Evolutionary conservation across 92 coral and sea anemone species (phyloP).

Genomic region (Phymanthus crucifer): DNA sequence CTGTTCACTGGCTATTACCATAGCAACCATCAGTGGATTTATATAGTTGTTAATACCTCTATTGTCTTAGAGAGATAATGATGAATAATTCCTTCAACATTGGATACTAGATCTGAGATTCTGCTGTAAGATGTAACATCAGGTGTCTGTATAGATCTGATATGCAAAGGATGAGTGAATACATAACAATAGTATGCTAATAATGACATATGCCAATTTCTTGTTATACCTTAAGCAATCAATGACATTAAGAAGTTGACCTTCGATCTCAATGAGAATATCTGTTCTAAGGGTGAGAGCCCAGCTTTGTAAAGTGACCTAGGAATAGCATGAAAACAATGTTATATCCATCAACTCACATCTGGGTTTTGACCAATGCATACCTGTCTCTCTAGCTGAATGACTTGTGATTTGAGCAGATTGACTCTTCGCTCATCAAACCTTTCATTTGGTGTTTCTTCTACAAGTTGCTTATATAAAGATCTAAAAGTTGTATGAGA

Average conservation of each 20-base stretch:
- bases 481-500: slow-evolving; percentile 35
- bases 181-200: too few species aligned
- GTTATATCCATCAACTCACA: not conserved
- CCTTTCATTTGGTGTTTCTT: slow-evolving; percentile 62
- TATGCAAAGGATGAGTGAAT: too few species aligned
- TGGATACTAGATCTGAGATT: slow-evolving; percentile 35
- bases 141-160: slow-evolving; percentile 18
- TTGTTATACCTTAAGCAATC: slow-evolving; percentile 50
- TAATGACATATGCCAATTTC: not conserved
- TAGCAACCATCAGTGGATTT: not conserved
- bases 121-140: slow-evolving; percentile 9
- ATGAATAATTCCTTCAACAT: slow-evolving; percentile 51
- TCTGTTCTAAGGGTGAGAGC: slow-evolving; percentile 58
- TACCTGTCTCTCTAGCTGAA: slow-evolving; percentile 86
- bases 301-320: slow-evolving; percentile 60
- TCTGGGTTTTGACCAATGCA: not conserved
- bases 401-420: slow-evolving; percentile 76
- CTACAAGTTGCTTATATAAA: slow-evolving; percentile 65
- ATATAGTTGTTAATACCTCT: slow-evolving; percentile 31
- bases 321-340: not conserved
- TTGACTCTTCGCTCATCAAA: slow-evolving; percentile 84
- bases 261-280: slow-evolving; percentile 57
- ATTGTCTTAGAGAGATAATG: slow-evolving; percentile 48
- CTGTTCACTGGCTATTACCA: not conserved
- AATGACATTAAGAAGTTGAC: slow-evolving; percentile 52